A percentile compares a stretch with the other conserved stretches of the same genome.
These are phyloP conservation scores for Protula sp. DNA, from an alignment of 2,888 invertebrate genomes.

Conservation along the genomic window DNA sequence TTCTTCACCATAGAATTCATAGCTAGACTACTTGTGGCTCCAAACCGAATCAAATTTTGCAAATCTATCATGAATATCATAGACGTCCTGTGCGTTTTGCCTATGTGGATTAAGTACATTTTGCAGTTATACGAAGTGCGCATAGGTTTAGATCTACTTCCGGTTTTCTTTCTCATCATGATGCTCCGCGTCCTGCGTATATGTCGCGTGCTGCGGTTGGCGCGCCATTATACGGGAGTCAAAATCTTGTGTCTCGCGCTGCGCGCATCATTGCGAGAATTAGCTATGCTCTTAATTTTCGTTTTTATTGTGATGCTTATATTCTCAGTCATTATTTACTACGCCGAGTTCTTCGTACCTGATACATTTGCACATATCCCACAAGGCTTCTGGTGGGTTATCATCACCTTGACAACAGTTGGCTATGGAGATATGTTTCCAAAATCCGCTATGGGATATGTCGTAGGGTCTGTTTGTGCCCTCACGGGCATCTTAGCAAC, in stretches of 20 bases:
- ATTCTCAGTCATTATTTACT: slow-evolving; percentile 31
- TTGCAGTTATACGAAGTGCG: slow-evolving; percentile 16
- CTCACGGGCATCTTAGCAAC: slow-evolving; percentile 37
- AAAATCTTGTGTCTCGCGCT: slow-evolving; percentile 31
- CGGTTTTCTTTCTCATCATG: slow-evolving; percentile 24
- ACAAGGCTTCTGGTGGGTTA: slow-evolving; percentile 34
- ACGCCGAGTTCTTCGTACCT: slow-evolving; percentile 27
- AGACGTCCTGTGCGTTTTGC: slow-evolving; percentile 23
- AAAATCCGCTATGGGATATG: slow-evolving; percentile 30
- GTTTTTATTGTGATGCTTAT: slow-evolving; percentile 30
- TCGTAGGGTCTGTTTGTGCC: slow-evolving; percentile 37
- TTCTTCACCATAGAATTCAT: slow-evolving; percentile 32
- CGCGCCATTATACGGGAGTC: slow-evolving; percentile 29
- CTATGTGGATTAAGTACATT: slow-evolving; percentile 26
- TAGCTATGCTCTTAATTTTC: slow-evolving; percentile 27
- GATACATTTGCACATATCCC: slow-evolving; percentile 27
- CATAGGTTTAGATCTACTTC: slow-evolving; percentile 15
- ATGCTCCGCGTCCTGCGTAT: slow-evolving; percentile 26
- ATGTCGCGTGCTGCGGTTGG: slow-evolving; percentile 29
- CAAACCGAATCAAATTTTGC: slow-evolving; percentile 21
- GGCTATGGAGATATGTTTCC: slow-evolving; percentile 42
- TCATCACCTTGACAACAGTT: slow-evolving; percentile 38
- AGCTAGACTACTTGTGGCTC: slow-evolving; percentile 26
- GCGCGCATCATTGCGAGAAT: slow-evolving; percentile 25
- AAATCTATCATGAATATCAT: slow-evolving; percentile 25